These are phyloP conservation scores for Oceanites oceanicus DNA, from an alignment of 2,113 vertebrate genomes.

Conservation along the genomic window DNA sequence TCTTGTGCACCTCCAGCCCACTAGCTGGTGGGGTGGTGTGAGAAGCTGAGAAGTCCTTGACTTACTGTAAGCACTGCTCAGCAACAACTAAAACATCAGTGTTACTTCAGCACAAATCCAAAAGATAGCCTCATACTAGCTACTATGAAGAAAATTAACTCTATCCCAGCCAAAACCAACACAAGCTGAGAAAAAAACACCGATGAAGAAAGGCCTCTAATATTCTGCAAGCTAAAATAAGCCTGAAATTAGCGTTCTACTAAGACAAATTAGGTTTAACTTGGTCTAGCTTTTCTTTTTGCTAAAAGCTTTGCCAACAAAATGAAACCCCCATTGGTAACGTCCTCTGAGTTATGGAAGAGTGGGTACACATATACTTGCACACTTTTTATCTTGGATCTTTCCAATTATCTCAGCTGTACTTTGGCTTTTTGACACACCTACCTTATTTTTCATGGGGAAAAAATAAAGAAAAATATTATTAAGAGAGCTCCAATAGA, in stretches of 20 bases:
- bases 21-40: no score
- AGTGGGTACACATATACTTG: neutral
- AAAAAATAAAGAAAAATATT: neutral
- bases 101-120: no score
- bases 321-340: neutral
- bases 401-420: conserved; percentile 20
- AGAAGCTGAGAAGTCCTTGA: no score
- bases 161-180: no score
- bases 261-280: neutral
- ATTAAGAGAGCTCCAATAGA: neutral
- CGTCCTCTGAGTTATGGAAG: neutral
- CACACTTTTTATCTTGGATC: neutral
- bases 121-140: no score
- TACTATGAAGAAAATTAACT: no score
- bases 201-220: neutral
- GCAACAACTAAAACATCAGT: no score
- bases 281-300: neutral
- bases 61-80: no score
- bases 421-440: neutral
- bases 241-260: neutral
- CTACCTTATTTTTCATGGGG: neutral
- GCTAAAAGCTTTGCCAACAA: neutral
- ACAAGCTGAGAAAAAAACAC: neutral
- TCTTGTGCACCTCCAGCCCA: no score
- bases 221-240: neutral